Percentiles rank a stretch among this genome's conserved stretches.
These are phyloP conservation scores for Saimiri boliviensis DNA, from an alignment of 2,113 vertebrate species.

Conservation along the genomic window DNA sequence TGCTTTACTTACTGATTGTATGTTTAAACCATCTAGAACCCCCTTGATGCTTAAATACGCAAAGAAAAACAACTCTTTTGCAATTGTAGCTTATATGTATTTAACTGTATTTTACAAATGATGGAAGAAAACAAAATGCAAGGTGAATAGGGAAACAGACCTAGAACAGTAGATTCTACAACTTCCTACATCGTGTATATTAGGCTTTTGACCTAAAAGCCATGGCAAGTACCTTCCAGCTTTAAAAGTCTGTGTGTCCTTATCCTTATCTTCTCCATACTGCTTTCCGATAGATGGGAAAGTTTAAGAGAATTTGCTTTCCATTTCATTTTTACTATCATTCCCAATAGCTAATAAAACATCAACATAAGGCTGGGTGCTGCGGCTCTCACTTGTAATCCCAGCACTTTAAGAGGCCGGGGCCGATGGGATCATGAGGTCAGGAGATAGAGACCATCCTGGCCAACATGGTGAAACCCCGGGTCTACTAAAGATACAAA, in stretches of 20 bases:
- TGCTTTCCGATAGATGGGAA: neutral
- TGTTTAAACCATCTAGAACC: constrained; percentile 22
- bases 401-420: no score
- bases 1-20: constrained; percentile 29
- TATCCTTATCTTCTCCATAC: constrained; percentile 17
- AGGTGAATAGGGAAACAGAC: neutral
- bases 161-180: neutral
- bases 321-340: constrained; percentile 31
- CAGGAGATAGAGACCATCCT: no score
- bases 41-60: neutral
- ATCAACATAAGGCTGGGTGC: neutral
- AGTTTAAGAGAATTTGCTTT: constrained; percentile 36
- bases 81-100: neutral
- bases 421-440: no score
- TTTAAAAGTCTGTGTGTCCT: constrained; percentile 13
- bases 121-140: constrained; percentile 31
- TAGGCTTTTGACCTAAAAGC: neutral
- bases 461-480: no score
- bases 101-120: neutral
- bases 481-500: no score
- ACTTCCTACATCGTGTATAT: neutral
- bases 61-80: neutral
- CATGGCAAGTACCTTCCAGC: neutral
- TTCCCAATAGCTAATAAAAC: constrained; percentile 25
- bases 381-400: no score